A percentile compares a stretch with the other conserved stretches of the same genome.
Conservation (phyloP, 2,888 invertebrate species). For the Atherix ibis region DNA sequence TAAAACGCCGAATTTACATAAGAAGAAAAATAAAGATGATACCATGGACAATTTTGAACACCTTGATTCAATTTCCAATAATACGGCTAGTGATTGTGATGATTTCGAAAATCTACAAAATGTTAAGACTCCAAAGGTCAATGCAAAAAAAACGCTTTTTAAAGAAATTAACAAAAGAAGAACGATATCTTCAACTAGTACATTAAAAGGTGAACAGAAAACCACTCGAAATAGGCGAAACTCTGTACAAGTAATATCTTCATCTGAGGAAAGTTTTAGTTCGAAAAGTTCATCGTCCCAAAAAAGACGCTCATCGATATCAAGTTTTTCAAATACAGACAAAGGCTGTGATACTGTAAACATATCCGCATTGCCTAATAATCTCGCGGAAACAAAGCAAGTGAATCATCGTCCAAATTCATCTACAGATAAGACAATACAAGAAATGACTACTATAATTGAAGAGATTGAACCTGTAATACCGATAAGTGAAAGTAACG, state of each 20-base stretch:
- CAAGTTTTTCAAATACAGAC: not conserved
- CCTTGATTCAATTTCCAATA: not conserved
- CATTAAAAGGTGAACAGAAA: too few relatives aligned
- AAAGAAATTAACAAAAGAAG: too few relatives aligned
- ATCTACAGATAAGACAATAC: too few relatives aligned
- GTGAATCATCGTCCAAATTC: not conserved
- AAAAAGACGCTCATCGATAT: constrained; percentile 1
- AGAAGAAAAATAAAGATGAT: not conserved
- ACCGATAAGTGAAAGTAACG: not conserved
- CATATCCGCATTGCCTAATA: too few relatives aligned
- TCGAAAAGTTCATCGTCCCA: too few relatives aligned
- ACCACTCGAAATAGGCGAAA: too few relatives aligned
- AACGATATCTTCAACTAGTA: too few relatives aligned
- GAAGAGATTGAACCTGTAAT: constrained; percentile 1
- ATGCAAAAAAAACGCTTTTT: constrained; percentile 1
- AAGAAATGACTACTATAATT: not conserved
- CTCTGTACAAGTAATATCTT: too few relatives aligned
- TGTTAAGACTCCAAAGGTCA: not conserved
- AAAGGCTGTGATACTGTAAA: too few relatives aligned
- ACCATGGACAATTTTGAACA: not conserved
- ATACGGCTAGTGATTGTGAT: constrained; percentile 4
- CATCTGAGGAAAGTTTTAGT: too few relatives aligned
- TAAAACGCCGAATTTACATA: not conserved
- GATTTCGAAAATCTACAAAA: constrained; percentile 5
- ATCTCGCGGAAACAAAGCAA: not conserved